phyloP scores from a whole-genome alignment of 2,113 vertebrate species.

The Strix uralensis region DNA sequence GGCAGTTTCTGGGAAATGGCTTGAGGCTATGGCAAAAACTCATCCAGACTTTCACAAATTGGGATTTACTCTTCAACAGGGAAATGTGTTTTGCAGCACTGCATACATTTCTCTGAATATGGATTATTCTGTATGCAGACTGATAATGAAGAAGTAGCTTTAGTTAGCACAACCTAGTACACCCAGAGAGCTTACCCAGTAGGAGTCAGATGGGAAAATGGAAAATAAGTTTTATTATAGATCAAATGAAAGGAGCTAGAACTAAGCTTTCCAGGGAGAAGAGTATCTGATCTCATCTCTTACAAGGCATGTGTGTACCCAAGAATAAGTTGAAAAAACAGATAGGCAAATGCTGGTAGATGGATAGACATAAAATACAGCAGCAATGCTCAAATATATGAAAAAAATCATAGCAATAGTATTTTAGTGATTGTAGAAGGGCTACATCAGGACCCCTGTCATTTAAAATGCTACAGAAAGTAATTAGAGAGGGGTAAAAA shows the following conservation, averaged over 20 bases:
- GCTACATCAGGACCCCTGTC: background rate
- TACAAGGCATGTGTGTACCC: background rate
- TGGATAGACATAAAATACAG: background rate
- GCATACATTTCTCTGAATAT: background rate
- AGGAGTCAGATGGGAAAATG: background rate
- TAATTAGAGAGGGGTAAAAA: background rate
- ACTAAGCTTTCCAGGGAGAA: background rate
- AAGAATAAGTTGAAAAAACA: background rate
- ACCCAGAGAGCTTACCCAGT: background rate
- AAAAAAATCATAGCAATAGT: background rate
- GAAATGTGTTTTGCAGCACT: background rate
- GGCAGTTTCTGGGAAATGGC: background rate
- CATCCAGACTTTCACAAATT: background rate
- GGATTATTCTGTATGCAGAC: background rate
- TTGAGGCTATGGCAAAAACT: background rate
- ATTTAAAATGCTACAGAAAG: background rate
- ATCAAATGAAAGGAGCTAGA: background rate
- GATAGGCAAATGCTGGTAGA: background rate
- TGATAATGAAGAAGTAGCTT: background rate
- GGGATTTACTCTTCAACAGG: background rate
- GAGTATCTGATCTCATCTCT: background rate
- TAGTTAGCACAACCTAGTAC: background rate
- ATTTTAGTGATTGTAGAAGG: background rate
- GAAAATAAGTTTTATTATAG: background rate
- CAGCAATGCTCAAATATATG: background rate